Percentiles rank a stretch among this genome's conserved stretches.
These are phyloP conservation scores for Emydoidea blandingii DNA, from an alignment of 2,797 vertebrate species.

Conservation along the genomic window DNA sequence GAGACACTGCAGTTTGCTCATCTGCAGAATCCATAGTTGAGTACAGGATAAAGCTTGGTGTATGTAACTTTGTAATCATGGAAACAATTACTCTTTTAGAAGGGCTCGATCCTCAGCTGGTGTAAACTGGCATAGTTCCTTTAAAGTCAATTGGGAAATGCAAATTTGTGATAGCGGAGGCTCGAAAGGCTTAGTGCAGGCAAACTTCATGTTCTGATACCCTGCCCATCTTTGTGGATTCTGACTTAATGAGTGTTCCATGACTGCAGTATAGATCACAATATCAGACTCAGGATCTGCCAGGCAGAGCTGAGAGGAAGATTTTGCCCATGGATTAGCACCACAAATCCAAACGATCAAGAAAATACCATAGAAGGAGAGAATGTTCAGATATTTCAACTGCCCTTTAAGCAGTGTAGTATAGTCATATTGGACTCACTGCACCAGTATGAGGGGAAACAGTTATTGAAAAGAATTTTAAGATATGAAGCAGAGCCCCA, in stretches of 20 bases:
- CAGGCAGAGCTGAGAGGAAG: neutral
- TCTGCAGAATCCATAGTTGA: neutral
- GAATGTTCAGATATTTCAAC: neutral
- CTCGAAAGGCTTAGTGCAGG: neutral
- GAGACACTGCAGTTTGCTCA: neutral
- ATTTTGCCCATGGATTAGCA: neutral
- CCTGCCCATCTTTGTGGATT: neutral
- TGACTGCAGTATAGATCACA: neutral
- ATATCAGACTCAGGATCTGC: neutral
- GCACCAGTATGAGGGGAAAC: neutral
- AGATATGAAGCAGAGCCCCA: neutral
- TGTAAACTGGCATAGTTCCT: constrained; percentile 15
- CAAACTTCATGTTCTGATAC: neutral
- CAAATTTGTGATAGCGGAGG: neutral
- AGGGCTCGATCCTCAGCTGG: neutral
- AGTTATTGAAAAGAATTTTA: neutral
- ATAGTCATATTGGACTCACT: neutral
- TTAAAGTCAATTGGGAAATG: neutral
- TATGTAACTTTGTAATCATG: neutral
- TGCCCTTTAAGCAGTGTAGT: neutral
- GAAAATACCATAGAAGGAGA: neutral
- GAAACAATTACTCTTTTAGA: constrained; percentile 6
- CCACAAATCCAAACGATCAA: neutral
- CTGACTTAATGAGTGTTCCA: neutral
- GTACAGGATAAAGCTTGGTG: neutral